Evolutionary conservation across 2,113 vertebrate species (phyloP).

Genomic region (Baryphthengus martii): DNA sequence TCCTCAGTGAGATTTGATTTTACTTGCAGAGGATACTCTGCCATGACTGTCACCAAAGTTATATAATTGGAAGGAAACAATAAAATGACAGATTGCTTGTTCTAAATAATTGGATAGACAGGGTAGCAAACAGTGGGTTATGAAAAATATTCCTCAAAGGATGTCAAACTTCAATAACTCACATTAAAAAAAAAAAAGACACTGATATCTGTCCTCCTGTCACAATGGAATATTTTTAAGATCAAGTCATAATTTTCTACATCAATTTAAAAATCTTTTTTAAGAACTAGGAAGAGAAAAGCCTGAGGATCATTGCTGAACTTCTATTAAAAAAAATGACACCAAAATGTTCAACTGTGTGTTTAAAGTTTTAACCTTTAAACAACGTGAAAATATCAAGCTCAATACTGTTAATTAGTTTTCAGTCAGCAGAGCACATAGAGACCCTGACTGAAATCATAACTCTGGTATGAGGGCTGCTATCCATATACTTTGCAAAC

Average conservation of each 20-base stretch:
- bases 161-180: conserved; percentile 66
- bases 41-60: conserved; percentile 65
- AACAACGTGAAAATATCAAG: conserved; percentile 3
- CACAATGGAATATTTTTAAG: conserved; percentile 32
- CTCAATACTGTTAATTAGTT: conserved; percentile 6
- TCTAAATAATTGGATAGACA: conserved; percentile 72
- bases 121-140: conserved; percentile 63
- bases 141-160: conserved; percentile 70
- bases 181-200: conserved; percentile 51
- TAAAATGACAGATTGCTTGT: conserved; percentile 76
- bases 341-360: background rate
- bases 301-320: background rate
- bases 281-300: background rate
- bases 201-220: conserved; percentile 47
- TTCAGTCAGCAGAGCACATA: background rate
- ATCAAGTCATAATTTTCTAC: conserved; percentile 46
- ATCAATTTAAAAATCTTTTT: conserved; percentile 41
- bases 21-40: conserved; percentile 49
- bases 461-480: background rate
- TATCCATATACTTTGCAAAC: background rate
- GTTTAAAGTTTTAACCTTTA: conserved; percentile 49
- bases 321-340: background rate
- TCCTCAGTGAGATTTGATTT: background rate
- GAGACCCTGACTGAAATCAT: background rate
- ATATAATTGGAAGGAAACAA: conserved; percentile 72